Evolutionary conservation across 2,797 vertebrate species (phyloP).

Genomic region (Coilia nasus): DNA sequence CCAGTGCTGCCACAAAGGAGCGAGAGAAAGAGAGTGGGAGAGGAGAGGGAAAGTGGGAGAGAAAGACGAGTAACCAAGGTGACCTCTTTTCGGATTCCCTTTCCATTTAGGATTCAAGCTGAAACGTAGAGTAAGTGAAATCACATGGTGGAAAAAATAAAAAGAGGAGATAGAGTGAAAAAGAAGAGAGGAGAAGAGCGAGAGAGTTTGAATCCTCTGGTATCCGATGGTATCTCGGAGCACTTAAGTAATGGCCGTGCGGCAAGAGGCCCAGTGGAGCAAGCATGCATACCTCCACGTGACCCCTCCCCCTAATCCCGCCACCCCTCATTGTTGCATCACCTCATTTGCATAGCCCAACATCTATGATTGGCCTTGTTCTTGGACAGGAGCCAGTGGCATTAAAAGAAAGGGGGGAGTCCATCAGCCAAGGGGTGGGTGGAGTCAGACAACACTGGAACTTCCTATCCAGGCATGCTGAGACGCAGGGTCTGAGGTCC

Average conservation of each 20-base stretch:
- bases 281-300: neutral
- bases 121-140: slow-evolving; percentile 73
- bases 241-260: neutral
- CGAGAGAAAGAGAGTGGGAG: slow-evolving; percentile 61
- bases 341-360: slow-evolving; percentile 22
- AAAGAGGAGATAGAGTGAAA: neutral
- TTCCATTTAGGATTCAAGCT: slow-evolving; percentile 64
- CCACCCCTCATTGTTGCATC: slow-evolving; percentile 12
- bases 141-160: slow-evolving; percentile 68
- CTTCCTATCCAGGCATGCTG: neutral
- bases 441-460: slow-evolving; percentile 22
- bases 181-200: neutral
- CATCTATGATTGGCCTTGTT: slow-evolving; percentile 50
- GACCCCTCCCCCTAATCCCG: slow-evolving; percentile 14
- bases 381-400: slow-evolving; percentile 59
- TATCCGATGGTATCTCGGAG: neutral
- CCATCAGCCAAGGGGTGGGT: neutral
- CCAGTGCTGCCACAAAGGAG: slow-evolving; percentile 59
- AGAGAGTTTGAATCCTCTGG: neutral
- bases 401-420: slow-evolving; percentile 50
- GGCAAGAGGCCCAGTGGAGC: neutral
- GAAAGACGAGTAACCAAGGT: slow-evolving; percentile 69
- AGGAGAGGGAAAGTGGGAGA: slow-evolving; percentile 39
- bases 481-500: slow-evolving; percentile 4
- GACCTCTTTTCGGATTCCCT: slow-evolving; percentile 59